Percentiles rank a stretch among this genome's conserved stretches.
Conservation (phyloP, 2,888 invertebrate species). For the Coelogynopora nodosa region DNA sequence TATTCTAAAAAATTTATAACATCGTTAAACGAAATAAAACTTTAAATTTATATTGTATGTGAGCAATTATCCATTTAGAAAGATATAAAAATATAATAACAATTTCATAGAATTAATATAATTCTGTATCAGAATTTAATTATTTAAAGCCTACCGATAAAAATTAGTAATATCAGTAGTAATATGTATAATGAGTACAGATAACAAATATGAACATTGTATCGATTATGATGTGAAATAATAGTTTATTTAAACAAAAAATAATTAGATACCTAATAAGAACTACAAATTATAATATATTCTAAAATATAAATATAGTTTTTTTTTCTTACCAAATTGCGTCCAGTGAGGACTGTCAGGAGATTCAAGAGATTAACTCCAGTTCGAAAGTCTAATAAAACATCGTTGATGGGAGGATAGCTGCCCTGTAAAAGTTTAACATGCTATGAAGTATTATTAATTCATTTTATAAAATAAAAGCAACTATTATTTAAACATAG, state of each 20-base stretch:
- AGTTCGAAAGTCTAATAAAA: slow-evolving; percentile 10
- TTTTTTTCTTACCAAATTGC: neutral
- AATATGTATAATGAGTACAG: neutral
- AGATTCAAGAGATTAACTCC: neutral
- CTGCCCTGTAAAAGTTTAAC: neutral
- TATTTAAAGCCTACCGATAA: no score
- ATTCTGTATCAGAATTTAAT: no score
- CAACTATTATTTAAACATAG: neutral
- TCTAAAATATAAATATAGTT: neutral
- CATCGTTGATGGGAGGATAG: neutral
- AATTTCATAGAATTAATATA: no score
- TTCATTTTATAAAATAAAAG: no score
- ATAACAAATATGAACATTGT: neutral
- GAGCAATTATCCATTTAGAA: no score
- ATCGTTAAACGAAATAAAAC: neutral
- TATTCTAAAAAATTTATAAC: neutral
- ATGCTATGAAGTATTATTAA: no score
- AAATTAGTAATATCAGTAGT: no score
- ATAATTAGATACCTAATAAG: no score
- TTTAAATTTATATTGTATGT: neutral
- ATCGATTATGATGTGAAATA: no score
- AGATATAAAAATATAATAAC: no score
- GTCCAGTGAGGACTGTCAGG: neutral
- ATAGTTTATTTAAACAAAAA: no score
- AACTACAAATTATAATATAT: no score